Conservation (phyloP, 2,888 invertebrate genomes). For the Pseudolycoriella hygida region DNA sequence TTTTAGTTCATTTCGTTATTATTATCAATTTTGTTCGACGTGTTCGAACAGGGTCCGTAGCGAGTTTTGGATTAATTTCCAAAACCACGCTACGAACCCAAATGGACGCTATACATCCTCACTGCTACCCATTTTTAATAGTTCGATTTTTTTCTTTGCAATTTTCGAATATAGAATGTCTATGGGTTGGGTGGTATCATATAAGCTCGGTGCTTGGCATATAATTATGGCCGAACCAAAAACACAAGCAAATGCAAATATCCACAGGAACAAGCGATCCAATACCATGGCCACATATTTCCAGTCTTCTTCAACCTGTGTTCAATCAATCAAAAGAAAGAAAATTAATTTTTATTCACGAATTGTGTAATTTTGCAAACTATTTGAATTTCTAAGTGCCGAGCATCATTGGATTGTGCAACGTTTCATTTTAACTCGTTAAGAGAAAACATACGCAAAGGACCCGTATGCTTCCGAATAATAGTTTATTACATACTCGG, state of each 20-base stretch:
- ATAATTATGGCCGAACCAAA: slow-evolving; percentile 78
- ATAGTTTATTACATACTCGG: too few relatives aligned
- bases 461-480: too few relatives aligned
- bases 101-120: slow-evolving; percentile 30
- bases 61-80: slow-evolving; percentile 50
- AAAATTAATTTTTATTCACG: not conserved
- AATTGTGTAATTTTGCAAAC: not conserved
- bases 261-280: slow-evolving; percentile 89
- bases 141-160: slow-evolving; percentile 74
- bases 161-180: slow-evolving; percentile 83
- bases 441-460: too few relatives aligned
- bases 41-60: slow-evolving; percentile 47
- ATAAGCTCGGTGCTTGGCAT: slow-evolving; percentile 78
- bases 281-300: slow-evolving; percentile 92
- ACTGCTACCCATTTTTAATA: slow-evolving; percentile 69
- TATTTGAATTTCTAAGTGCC: too few relatives aligned
- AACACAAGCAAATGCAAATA: slow-evolving; percentile 86
- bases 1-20: not conserved
- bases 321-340: too few relatives aligned
- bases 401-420: too few relatives aligned
- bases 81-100: slow-evolving; percentile 39
- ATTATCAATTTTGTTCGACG: slow-evolving; percentile 25
- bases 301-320: slow-evolving; percentile 91
- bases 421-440: too few relatives aligned
- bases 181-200: slow-evolving; percentile 77